phyloP scores from a whole-genome alignment of 2,113 vertebrate genomes.

The Larimichthys polyactis region DNA sequence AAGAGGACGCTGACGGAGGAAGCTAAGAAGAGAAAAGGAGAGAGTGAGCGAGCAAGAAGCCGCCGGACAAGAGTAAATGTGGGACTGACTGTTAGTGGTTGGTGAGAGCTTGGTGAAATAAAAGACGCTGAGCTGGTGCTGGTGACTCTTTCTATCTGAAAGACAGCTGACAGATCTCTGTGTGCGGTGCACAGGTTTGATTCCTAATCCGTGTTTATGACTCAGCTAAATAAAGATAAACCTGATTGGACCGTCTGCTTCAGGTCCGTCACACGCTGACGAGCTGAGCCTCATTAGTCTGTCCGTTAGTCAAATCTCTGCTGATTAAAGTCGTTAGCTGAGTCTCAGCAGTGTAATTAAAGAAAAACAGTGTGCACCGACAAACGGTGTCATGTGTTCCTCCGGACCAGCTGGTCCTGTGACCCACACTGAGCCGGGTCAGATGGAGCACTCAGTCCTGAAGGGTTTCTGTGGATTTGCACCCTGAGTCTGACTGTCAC shows the following conservation, averaged over 20 bases:
- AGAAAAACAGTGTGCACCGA: slow-evolving; percentile 86
- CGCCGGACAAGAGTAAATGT: no score
- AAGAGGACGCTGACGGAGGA: no score
- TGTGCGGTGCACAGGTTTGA: neutral
- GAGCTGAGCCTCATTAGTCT: slow-evolving; percentile 82
- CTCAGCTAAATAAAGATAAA: slow-evolving; percentile 1
- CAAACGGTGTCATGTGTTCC: slow-evolving; percentile 87
- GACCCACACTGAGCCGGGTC: neutral
- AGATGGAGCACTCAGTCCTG: no score
- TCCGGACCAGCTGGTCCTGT: slow-evolving; percentile 74
- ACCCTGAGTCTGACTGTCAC: no score
- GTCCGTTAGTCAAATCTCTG: slow-evolving; percentile 68
- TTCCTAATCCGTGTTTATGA: neutral
- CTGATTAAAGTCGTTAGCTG: slow-evolving; percentile 86
- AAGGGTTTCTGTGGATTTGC: neutral
- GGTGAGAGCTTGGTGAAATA: no score
- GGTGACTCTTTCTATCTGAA: no score
- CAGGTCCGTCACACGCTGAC: slow-evolving; percentile 47
- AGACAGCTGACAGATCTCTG: no score
- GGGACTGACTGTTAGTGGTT: no score
- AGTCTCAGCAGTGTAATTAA: slow-evolving; percentile 88
- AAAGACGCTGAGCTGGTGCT: no score
- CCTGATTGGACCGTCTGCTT: neutral
- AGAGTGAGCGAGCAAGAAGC: no score
- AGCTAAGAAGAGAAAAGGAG: no score